Evolutionary conservation across 2,113 vertebrate species (phyloP).

Genomic region (Patagioenas fasciata): DNA sequence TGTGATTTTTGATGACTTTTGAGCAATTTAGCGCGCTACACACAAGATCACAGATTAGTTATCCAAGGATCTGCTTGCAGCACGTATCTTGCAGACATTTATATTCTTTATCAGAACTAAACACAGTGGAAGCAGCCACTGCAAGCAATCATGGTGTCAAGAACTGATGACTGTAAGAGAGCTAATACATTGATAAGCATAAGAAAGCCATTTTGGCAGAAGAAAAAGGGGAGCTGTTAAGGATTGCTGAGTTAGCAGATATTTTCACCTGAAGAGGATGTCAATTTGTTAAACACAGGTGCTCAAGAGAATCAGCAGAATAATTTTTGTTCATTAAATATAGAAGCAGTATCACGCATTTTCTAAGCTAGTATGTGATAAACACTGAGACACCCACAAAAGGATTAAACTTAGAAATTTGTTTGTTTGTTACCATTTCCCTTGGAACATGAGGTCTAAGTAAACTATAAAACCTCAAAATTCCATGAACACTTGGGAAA

Average conservation of each 20-base stretch:
- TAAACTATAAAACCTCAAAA: background rate
- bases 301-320: background rate
- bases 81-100: background rate
- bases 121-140: background rate
- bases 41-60: background rate
- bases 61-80: background rate
- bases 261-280: background rate
- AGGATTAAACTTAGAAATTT: background rate
- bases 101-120: background rate
- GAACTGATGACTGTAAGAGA: background rate
- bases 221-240: background rate
- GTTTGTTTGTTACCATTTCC: background rate
- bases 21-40: background rate
- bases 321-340: background rate
- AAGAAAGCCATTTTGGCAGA: background rate
- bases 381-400: background rate
- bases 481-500: background rate
- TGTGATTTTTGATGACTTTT: background rate
- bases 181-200: fast-evolving
- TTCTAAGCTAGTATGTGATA: background rate
- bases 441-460: background rate
- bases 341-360: background rate
- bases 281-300: background rate
- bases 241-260: background rate
- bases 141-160: background rate